Evolutionary conservation across 2,113 vertebrate genomes (phyloP).

Genomic region (Siniperca knerii): DNA sequence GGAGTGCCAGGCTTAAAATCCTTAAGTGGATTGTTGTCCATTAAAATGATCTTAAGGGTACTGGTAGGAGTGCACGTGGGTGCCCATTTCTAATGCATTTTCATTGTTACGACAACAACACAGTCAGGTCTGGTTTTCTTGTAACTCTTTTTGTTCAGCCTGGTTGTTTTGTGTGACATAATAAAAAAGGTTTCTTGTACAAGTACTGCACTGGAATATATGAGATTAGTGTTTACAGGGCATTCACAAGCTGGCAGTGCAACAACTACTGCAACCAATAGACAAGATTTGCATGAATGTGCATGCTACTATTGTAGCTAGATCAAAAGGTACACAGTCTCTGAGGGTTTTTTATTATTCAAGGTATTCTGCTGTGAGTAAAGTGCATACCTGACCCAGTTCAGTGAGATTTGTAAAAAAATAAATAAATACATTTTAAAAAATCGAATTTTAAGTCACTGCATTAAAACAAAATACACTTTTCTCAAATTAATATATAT

Average conservation of each 20-base stretch:
- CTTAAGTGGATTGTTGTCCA: conserved; percentile 4
- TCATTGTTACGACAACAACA: conserved; percentile 6
- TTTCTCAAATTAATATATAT: neutral
- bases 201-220: conserved; percentile 5
- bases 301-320: neutral
- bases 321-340: conserved; percentile 14
- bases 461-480: neutral
- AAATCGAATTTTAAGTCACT: neutral
- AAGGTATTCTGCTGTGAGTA: neutral
- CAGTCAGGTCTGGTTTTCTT: neutral
- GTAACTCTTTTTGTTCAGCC: conserved; percentile 10
- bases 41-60: conserved; percentile 21
- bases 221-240: conserved; percentile 28
- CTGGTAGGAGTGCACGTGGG: neutral
- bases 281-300: conserved; percentile 30
- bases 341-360: neutral
- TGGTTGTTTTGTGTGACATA: conserved; percentile 17
- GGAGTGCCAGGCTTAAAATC: conserved; percentile 21
- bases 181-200: conserved; percentile 15
- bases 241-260: conserved; percentile 24
- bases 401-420: neutral
- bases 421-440: too few relatives aligned
- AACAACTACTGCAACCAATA: conserved; percentile 39
- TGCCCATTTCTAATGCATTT: conserved; percentile 11
- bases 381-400: neutral